These are phyloP conservation scores for Toxonevra muliebris DNA, from an alignment of 2,888 invertebrate genomes.

Conservation along the genomic window DNA sequence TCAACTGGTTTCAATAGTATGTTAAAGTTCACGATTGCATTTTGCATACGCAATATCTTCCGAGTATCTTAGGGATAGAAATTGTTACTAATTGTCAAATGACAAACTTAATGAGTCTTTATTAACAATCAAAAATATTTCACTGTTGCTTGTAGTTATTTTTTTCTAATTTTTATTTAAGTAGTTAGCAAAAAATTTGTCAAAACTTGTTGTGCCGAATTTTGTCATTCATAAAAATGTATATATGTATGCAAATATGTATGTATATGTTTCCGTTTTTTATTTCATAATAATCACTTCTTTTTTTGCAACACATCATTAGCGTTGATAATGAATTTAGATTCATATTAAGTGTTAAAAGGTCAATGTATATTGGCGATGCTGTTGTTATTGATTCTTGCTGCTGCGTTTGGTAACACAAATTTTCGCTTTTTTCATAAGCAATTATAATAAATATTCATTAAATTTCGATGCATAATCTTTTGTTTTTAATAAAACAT, in stretches of 20 bases:
- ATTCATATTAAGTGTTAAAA: constrained; percentile 2
- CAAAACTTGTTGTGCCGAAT: not conserved
- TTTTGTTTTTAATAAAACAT: constrained; percentile 2
- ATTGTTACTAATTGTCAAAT: too few relatives aligned
- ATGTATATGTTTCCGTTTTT: too few relatives aligned
- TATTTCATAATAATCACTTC: too few relatives aligned
- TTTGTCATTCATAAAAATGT: not conserved
- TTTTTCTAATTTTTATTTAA: not conserved
- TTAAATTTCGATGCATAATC: not conserved
- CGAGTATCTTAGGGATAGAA: too few relatives aligned
- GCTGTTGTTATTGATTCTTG: not conserved
- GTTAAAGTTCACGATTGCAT: not conserved
- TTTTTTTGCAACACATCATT: not conserved
- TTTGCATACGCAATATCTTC: too few relatives aligned
- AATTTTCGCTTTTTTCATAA: not conserved
- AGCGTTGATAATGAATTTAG: not conserved
- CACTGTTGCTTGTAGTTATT: not conserved
- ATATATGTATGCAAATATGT: not conserved
- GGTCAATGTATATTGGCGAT: not conserved
- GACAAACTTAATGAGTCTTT: too few relatives aligned
- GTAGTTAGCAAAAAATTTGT: not conserved
- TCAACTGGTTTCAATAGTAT: not conserved
- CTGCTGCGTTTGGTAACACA: too few relatives aligned
- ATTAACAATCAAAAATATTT: not conserved
- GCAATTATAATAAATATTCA: not conserved